Percentiles rank a stretch among this genome's conserved stretches.
phyloP scores from a whole-genome alignment of 1,140 invertebrate genomes.

The Aphaenogaster rudis region DNA sequence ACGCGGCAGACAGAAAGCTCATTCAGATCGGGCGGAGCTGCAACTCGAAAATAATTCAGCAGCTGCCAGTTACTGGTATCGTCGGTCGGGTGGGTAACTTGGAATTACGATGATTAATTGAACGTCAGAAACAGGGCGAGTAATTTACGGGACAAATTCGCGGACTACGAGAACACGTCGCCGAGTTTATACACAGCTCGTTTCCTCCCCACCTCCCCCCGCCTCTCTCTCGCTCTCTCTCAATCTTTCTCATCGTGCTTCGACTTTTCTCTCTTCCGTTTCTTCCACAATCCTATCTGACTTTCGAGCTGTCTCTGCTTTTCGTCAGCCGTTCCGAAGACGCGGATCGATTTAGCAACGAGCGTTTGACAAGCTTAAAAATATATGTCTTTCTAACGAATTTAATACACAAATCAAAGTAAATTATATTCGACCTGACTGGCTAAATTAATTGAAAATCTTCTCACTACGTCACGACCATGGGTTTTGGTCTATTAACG shows the following conservation, averaged over 20 bases:
- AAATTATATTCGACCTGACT: too few species aligned
- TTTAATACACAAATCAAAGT: background rate
- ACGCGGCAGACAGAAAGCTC: conserved; percentile 37
- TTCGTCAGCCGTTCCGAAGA: conserved; percentile 27
- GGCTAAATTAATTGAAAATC: too few species aligned
- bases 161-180: conserved; percentile 60
- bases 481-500: too few species aligned
- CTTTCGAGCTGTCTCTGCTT: conserved; percentile 2
- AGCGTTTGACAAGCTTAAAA: conserved; percentile 30
- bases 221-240: background rate
- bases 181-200: conserved; percentile 54
- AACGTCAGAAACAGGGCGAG: conserved; percentile 65
- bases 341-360: conserved; percentile 18
- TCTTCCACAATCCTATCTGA: conserved; percentile 6
- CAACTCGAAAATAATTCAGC: conserved; percentile 66
- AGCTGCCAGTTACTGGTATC: conserved; percentile 56
- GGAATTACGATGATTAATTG: conserved; percentile 77
- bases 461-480: too few species aligned
- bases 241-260: background rate
- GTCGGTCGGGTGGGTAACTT: conserved; percentile 51
- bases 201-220: conserved; percentile 1
- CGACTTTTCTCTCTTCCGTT: conserved; percentile 6
- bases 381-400: conserved; percentile 49
- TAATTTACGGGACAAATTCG: conserved; percentile 74
- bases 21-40: conserved; percentile 50